Base-by-base conservation (phyloP, 2,797 vertebrate genomes). In the Labeo calbasu region DNA sequence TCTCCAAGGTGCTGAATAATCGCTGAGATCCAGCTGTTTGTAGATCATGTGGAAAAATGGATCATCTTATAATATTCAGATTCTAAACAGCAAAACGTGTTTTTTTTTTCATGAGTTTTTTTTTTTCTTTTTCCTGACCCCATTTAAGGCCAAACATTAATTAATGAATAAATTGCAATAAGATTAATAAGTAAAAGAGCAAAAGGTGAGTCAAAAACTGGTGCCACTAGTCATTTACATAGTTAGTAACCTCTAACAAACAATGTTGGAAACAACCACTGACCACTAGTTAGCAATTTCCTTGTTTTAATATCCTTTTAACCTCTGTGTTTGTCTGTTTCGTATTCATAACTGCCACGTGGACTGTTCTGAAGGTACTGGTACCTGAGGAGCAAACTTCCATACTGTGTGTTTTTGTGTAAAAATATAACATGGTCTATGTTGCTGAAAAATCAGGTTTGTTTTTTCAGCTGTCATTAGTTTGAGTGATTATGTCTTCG, bases 281-380 rank as follows among this genome's bases (percentile, higher is more conserved):
- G 23, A 61, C 2, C 23, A 61, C 12, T 61, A 25, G 59, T 13
- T 32, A 9, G 61, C 6, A 32, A 32, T 65, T 82, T 65, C 43
- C 10, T 48, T 14, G 19, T 82, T 84, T 81, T 84, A 65, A 77
- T 80, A 77, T 86, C 75, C 65, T 76, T 85, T 89, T 90, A 89
- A 90, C 83, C 87, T 82, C 51, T 90, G 83, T 88, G 87, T 91
- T 84, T 91, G 89, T 91, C 86, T 91, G 89, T 91, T 89, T 69
- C 85, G 83, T 89, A 88, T 86, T 87, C 85, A 89, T 91, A 79
- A 89, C 86, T 86, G 87, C 89, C 86, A 85, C 89, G 48, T 88
- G 88, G 86, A 88, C 88, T 86, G 78, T 84, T 87, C 87, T 87
- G 83, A 91, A 90, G 89, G 89, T 90, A 88, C 84, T 86, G 85